These are phyloP conservation scores for Pinctada fucata DNA, from an alignment of 2,888 invertebrate genomes.

Conservation along the genomic window DNA sequence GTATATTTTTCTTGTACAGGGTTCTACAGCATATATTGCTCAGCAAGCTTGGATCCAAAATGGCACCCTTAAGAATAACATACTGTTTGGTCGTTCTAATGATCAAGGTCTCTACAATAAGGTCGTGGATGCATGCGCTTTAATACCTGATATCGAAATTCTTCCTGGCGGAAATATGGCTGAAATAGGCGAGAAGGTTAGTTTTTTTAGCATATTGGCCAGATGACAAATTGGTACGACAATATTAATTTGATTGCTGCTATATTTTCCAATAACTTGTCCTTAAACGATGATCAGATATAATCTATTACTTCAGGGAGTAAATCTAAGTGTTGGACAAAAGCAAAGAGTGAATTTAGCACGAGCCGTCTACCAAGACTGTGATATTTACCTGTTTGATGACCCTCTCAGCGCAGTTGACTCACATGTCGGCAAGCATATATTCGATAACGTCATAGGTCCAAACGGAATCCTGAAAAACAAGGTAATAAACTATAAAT, in stretches of 20 bases:
- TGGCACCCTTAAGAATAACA: slow-evolving; percentile 15
- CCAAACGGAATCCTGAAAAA: slow-evolving; percentile 65
- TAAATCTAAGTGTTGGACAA: slow-evolving; percentile 30
- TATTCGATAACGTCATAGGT: slow-evolving; percentile 74
- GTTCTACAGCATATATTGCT: no score
- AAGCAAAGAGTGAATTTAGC: slow-evolving; percentile 60
- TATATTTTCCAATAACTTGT: no score
- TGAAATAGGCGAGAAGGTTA: slow-evolving; percentile 36
- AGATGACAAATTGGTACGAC: no score
- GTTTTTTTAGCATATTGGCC: no score
- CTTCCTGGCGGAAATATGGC: slow-evolving; percentile 28
- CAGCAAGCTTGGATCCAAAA: no score
- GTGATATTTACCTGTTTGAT: slow-evolving; percentile 75
- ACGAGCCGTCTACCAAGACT: slow-evolving; percentile 71
- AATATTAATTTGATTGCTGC: no score
- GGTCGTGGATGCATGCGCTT: slow-evolving; percentile 20
- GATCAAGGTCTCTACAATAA: slow-evolving; percentile 1
- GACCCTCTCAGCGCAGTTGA: slow-evolving; percentile 49
- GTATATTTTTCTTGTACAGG: no score
- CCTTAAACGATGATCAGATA: no score
- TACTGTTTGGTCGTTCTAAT: slow-evolving; percentile 25
- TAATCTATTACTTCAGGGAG: slow-evolving; percentile 61
- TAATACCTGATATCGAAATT: slow-evolving; percentile 24
- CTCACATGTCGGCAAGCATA: no score
- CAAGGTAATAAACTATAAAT: slow-evolving; percentile 52